phyloP scores from a whole-genome alignment of 2,797 vertebrate genomes.

The Poeciliopsis presidionis region DNA sequence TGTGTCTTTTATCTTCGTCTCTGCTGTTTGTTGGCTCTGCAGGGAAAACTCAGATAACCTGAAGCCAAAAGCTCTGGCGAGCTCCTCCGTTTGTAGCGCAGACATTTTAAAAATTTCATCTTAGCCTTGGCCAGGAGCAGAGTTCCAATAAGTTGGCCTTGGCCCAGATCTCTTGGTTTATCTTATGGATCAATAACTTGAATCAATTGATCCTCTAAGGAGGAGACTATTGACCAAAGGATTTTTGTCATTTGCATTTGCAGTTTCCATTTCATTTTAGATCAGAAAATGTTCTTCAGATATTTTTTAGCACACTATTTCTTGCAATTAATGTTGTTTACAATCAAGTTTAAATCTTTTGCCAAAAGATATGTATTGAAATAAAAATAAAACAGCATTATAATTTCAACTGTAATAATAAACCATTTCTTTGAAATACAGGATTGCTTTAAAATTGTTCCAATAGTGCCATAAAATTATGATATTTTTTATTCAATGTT shows the following conservation, averaged over 20 bases:
- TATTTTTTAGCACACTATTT: no score
- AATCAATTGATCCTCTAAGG: conserved; percentile 73
- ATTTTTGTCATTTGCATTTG: conserved; percentile 47
- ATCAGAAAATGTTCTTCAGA: neutral
- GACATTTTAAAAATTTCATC: conserved; percentile 32
- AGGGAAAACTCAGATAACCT: conserved; percentile 38
- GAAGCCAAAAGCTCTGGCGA: conserved; percentile 24
- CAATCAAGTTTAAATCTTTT: neutral
- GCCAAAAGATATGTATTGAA: neutral
- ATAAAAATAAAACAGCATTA: neutral
- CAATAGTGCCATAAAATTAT: neutral
- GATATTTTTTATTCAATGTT: neutral
- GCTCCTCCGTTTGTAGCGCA: conserved; percentile 32
- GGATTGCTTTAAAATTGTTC: neutral
- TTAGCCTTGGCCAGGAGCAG: conserved; percentile 20
- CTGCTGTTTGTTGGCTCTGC: conserved; percentile 31
- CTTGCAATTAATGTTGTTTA: conserved; percentile 1
- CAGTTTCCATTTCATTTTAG: conserved; percentile 21
- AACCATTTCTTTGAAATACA: neutral
- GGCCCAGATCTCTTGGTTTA: conserved; percentile 63
- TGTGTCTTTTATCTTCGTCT: conserved; percentile 38
- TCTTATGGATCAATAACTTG: conserved; percentile 68
- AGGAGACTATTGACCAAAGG: conserved; percentile 49
- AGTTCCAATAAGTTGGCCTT: conserved; percentile 47
- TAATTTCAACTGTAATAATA: no score